Conservation (phyloP, 2,797 vertebrate species). For the Aphelocoma californica region DNA sequence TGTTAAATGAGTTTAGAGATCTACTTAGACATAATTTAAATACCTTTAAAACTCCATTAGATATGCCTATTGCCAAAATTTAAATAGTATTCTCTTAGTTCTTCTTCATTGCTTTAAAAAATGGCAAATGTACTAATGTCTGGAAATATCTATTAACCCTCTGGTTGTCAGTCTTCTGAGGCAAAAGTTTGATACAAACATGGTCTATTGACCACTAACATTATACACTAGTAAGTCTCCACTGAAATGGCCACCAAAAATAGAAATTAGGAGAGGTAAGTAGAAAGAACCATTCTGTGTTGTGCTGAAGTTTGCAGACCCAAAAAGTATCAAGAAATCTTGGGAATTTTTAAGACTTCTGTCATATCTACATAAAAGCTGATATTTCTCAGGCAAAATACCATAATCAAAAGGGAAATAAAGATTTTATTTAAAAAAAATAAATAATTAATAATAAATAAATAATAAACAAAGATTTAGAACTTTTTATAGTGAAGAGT, state of each 20-base stretch:
- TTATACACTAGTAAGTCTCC: background rate
- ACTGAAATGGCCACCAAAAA: background rate
- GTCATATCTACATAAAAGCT: background rate
- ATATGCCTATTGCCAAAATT: conserved; percentile 66
- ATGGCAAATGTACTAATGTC: background rate
- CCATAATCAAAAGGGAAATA: background rate
- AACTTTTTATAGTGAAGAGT: background rate
- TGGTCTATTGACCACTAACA: background rate
- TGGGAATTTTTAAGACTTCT: background rate
- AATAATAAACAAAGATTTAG: background rate
- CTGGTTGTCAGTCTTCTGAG: background rate
- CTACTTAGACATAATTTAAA: conserved; percentile 70
- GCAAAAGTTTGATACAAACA: background rate
- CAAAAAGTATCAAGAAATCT: background rate
- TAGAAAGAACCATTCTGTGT: background rate
- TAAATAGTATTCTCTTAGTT: conserved; percentile 25
- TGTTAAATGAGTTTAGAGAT: conserved; percentile 73
- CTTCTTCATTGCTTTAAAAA: conserved; percentile 3
- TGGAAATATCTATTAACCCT: conserved; percentile 16
- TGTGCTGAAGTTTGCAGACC: background rate
- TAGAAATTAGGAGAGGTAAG: background rate
- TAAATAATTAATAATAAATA: too few species aligned
- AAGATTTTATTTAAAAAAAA: background rate
- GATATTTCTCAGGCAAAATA: background rate
- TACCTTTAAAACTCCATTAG: conserved; percentile 73